Conservation (phyloP, 2,888 invertebrate genomes). For the Diaperis boleti region DNA sequence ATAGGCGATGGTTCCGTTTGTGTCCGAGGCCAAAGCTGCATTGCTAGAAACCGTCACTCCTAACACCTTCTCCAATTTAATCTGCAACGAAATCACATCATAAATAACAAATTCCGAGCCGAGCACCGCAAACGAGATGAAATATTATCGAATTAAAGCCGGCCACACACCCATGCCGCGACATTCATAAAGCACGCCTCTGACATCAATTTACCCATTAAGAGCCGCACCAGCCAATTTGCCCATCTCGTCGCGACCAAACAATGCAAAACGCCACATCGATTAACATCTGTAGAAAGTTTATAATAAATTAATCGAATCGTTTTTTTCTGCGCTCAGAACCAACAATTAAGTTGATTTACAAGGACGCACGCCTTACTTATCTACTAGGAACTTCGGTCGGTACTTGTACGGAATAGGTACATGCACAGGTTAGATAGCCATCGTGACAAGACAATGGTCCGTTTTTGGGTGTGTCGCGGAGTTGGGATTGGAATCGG, state of each 20-base stretch:
- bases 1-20: conserved; percentile 91
- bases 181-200: conserved; percentile 26
- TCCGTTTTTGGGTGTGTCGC: not conserved
- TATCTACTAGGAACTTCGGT: conserved; percentile 7
- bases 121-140: not conserved
- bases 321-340: not conserved
- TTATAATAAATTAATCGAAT: conserved; percentile 2
- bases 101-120: conserved; percentile 14
- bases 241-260: not conserved
- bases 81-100: conserved; percentile 73
- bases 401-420: not conserved
- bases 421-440: not conserved
- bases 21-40: conserved; percentile 91
- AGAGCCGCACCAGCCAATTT: not conserved
- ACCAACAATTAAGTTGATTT: conserved; percentile 1
- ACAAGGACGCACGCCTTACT: conserved; percentile 12
- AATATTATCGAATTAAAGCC: conserved; percentile 16
- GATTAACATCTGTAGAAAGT: conserved; percentile 26
- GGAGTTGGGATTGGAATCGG: too few relatives aligned
- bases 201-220: conserved; percentile 22
- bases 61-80: conserved; percentile 93
- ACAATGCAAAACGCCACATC: not conserved
- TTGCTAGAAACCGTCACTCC: conserved; percentile 95
- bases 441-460: not conserved
- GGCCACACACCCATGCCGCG: conserved; percentile 8